Evolutionary conservation across 2,888 invertebrate species (phyloP), one percentile per base, ranked within the genome.

Genomic region (Drosophila bunnanda): DNA sequence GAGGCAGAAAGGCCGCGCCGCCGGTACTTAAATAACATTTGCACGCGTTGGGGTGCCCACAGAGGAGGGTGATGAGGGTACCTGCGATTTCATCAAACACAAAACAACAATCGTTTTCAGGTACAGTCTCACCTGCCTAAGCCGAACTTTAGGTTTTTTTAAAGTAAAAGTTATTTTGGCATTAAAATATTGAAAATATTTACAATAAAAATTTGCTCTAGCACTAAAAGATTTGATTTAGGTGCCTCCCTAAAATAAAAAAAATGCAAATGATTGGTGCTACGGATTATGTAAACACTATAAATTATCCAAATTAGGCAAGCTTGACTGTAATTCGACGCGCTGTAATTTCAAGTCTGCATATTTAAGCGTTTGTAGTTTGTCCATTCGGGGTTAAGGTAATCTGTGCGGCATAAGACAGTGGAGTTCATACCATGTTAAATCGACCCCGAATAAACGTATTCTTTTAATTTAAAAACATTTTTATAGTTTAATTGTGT

Each of bases 1-100:
- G 22, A 41, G 50, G 30, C 39, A 30, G 46, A 53, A 54, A 53
- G 69, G 55, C 71, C 62, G 50, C 15, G 50, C 15, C 50, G 34
- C 34, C 50, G 50, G 66, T 65, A 66, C 66, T 67, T 41, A 48
- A 67, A 70, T 71, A 61, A 61, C 71, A 52, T 52, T 56, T 62
- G 38, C 39, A 48, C 48, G 39, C 50, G 30, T 61, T 65, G 44
- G 72, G 64, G 32, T 39, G 41, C 13, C 50, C 17, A 8, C 54
- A 34, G 50, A 34, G 50, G 22, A 34, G 43, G 44, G 62, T 30
- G 36, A 15, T 15, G 30, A 32, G 30, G 36, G 50, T 34, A 22
- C 9, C 66, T 53, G 46, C 10, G 39, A 66, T 67, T 66, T 56
- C 56, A n/a, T 60, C 60, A 60, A 12, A 39, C 54, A 67, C 22